Percentiles rank a stretch among this genome's conserved stretches.
These are phyloP conservation scores for Channallabes apus DNA, from an alignment of 2,797 vertebrate genomes.

Conservation along the genomic window DNA sequence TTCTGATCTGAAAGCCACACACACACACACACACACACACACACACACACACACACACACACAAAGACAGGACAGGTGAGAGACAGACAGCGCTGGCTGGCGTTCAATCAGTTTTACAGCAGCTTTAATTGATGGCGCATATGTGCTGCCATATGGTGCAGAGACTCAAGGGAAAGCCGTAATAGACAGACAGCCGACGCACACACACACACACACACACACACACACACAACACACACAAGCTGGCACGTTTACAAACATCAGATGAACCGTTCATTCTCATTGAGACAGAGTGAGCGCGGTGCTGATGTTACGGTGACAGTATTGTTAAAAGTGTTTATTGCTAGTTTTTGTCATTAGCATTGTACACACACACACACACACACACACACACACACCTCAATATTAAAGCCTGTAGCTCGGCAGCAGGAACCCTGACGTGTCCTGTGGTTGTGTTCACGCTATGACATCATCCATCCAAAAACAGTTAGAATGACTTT, in stretches of 20 bases:
- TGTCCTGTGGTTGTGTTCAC: no score
- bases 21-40: neutral
- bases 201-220: constrained; percentile 66
- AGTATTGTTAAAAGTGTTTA: constrained; percentile 13
- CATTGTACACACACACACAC: constrained; percentile 24
- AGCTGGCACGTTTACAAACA: constrained; percentile 75
- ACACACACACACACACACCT: constrained; percentile 10
- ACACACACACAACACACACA: constrained; percentile 65
- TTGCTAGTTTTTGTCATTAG: constrained; percentile 16
- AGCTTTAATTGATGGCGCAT: constrained; percentile 86
- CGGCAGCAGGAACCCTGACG: no score
- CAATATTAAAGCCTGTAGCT: no score
- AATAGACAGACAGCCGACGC: constrained; percentile 81
- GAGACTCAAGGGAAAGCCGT: constrained; percentile 76
- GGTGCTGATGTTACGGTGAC: neutral
- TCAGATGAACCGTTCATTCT: constrained; percentile 76
- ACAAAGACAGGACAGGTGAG: constrained; percentile 37
- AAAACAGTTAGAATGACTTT: no score
- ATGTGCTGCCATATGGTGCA: constrained; percentile 80
- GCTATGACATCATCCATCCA: no score
- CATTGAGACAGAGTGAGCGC: constrained; percentile 63
- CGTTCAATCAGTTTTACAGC: constrained; percentile 80
- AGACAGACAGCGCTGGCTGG: constrained; percentile 65
- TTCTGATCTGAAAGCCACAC: neutral
- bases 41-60: constrained; percentile 19